Evolutionary conservation across 2,797 vertebrate genomes (phyloP), one percentile per base, ranked within the genome.

Genomic region (Schizothorax lantsangensis): DNA sequence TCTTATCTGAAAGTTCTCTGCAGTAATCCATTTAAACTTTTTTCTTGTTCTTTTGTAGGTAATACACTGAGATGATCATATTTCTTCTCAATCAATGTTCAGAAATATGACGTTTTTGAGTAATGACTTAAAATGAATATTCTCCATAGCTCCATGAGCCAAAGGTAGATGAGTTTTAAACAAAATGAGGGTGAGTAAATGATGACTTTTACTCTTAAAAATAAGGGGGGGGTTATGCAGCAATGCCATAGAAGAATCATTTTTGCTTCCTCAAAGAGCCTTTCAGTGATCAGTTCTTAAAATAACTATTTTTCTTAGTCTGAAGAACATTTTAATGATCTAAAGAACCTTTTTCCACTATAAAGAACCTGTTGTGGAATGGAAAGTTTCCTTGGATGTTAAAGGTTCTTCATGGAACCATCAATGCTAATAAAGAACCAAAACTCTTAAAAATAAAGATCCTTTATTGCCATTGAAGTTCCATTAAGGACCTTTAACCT

Each of bases 11-110:
- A 71, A 71, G n/a, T 72, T 79, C 33, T 62, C 57, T 19, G 12
- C 23, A 52, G 52, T 4, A 43, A 57, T 62, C 36, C n/a, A 1
- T 74, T 84, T 64, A 0, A 23, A 43, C 15, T 59, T 64, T 80
- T 30, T 45, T 59, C 26, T 74, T 30, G n/a, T 73, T 10, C 8
- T 49, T 33, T 64, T 75, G 4, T 30, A 10, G 9, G 19, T 62
- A 47, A 84, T n/a, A 6, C 30, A 33, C 40, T 49, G 19, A 52
- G 5, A 77, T 21, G 2, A 81, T 75, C 30, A 77, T 36, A 77
- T 54, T 45, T 84, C 15, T 78, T 84, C 33, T n/a, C 26, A 26
- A 78, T 77, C 85, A 84, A 43, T 0, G 86, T 86, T 86, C 87
- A 84, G 86, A 86, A 85, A 49, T 74, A 84, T 26, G 38, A 64